These are phyloP conservation scores for Melinaea menophilus DNA, from an alignment of 2,888 invertebrate species.

Conservation along the genomic window DNA sequence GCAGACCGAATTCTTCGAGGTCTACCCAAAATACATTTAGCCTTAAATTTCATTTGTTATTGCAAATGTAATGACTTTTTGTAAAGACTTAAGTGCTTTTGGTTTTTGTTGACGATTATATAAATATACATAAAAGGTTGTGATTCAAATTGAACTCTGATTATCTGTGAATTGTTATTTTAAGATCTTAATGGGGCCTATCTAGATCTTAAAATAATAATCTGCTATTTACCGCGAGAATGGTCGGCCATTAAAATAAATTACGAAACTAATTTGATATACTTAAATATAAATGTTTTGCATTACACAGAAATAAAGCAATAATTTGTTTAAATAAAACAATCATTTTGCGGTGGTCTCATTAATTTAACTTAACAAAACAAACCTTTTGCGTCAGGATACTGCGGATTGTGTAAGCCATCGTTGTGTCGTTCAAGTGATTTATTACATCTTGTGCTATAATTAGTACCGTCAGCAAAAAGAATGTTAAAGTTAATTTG, in stretches of 20 bases:
- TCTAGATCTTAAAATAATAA: no score
- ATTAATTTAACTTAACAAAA: constrained; percentile 68
- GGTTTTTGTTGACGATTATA: no score
- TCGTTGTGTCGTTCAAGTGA: constrained; percentile 9
- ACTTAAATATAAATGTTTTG: not conserved
- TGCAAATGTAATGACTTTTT: no score
- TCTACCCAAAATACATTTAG: no score
- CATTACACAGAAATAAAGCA: not conserved
- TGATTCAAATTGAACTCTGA: no score
- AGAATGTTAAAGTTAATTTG: not conserved
- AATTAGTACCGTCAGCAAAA: constrained; percentile 12
- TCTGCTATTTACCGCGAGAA: not conserved
- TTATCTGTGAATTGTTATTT: no score
- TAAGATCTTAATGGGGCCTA: no score
- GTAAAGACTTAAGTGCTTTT: no score
- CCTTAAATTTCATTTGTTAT: no score
- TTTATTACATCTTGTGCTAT: constrained; percentile 13
- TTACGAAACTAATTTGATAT: not conserved
- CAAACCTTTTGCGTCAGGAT: constrained; percentile 54
- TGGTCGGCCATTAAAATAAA: not conserved
- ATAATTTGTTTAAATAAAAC: constrained; percentile 39
- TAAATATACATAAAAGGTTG: no score
- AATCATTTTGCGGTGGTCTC: constrained; percentile 58
- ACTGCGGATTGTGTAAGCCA: constrained; percentile 27
- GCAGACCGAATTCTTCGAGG: no score